phyloP scores from a whole-genome alignment of 2,797 vertebrate species.

The Halcyon chelicuti region DNA sequence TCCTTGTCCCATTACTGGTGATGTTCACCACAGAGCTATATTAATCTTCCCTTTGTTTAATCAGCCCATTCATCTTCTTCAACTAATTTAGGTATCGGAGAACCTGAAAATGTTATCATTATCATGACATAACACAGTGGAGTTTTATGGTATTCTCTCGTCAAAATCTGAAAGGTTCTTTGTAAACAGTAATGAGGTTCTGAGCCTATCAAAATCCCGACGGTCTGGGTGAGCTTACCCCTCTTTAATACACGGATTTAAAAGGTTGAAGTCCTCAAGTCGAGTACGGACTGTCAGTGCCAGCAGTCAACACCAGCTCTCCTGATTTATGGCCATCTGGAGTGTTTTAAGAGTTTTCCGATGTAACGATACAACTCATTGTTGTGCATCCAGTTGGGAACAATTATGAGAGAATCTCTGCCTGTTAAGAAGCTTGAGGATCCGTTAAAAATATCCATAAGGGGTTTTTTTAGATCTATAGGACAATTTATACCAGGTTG shows the following conservation, averaged over 20 bases:
- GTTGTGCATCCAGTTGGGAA: slow-evolving; percentile 28
- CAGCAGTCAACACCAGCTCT: slow-evolving; percentile 30
- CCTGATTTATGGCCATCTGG: slow-evolving; percentile 45
- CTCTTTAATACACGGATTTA: background rate
- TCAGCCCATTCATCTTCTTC: slow-evolving; percentile 15
- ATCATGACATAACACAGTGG: background rate
- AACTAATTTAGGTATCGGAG: background rate
- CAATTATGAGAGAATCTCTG: slow-evolving; percentile 2
- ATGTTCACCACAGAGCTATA: background rate
- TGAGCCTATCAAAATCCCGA: background rate
- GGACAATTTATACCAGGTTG: background rate
- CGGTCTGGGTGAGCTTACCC: background rate
- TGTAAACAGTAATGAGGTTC: background rate
- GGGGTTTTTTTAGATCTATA: background rate
- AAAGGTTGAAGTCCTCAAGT: background rate
- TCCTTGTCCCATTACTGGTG: background rate
- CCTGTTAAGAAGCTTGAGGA: background rate
- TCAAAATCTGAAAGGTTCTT: background rate
- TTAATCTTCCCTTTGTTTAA: slow-evolving; percentile 35
- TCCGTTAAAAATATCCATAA: background rate
- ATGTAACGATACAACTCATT: background rate
- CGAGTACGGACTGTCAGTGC: slow-evolving; percentile 12
- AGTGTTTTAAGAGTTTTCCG: slow-evolving; percentile 43
- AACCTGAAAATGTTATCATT: background rate
- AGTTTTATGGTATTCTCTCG: background rate